Base-by-base conservation (phyloP, 2,888 invertebrate species). In the Polyommatus iphigenia region DNA sequence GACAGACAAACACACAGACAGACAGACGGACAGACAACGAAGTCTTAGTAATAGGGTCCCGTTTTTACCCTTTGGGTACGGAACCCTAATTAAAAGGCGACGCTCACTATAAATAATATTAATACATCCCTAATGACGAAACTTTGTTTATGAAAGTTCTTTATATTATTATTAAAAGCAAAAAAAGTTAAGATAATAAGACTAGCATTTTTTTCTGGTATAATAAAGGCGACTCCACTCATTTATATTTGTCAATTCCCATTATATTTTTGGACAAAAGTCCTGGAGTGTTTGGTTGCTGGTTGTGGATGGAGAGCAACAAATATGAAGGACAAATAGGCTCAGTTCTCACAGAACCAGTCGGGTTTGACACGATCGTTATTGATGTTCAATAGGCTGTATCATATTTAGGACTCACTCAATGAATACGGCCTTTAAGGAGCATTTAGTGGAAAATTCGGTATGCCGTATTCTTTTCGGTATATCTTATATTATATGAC, bases 241-340 rank as follows among this genome's bases (percentile, higher is more conserved):
- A 82, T 87, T 85, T 84, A 88, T 93, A 91, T 92, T 92, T 93
- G 87, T 88, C 89, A 90, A 90, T 92, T 85, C 92, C 92, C 93
- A 93, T 94, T 92, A 93, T 89, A 88, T 90, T 91, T 91, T 91
- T 87, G 91, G 92, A 93, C 93, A 93, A 93, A 91, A 90, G 92
- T 87, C 88, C 85, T 91, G 85, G 88, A 93, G 93, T 93, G 92
- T 93, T 93, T 92, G 89, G 90, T 85, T 88, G 87, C 82, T 84
- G 86, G 77, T 24, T 85, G 85, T 86, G 89, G 67, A 15, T 67
- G 67, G 89, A 86, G 88, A 85, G 13, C 29, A 75, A 90, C 90
- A 91, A 90, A 91, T 85, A 87, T 86, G 83, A 84, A 86, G 86
- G 87, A 87, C 89, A 94, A 93, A 94, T 85, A 93, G 84, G 83